Evolutionary conservation across 2,888 invertebrate species (phyloP), one percentile per base, ranked within the genome.

Genomic region (Lysandra coridon): DNA sequence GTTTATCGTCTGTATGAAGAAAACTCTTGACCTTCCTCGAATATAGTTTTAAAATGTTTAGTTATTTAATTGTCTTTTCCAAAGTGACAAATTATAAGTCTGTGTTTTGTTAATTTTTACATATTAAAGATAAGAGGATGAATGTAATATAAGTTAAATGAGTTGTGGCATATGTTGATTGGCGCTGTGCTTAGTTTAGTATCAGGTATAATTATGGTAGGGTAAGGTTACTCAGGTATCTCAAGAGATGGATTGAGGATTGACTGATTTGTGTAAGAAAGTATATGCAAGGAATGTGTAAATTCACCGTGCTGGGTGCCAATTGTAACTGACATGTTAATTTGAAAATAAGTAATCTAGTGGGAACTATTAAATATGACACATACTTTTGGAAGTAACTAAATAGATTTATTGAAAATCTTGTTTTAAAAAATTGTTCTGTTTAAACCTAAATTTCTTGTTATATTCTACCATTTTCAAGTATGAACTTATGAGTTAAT

Each of bases 31-130:
- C 89, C 90, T 90, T 91, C 90, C 93, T 93, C 93, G 93, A 94
- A 94, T 94, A 90, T 93, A 93, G 90, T 89, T 91, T 90, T 89
- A 81, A 89, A 89, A 87, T 82, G 88, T 88, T 91, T 92, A 93
- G 91, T 92, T 92, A 82, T 92, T 90, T 90, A 92, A 87, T 89
- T 90, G 86, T 91, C 88, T 90, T 92, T 94, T 92, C 92, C 92
- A 94, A 93, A 93, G 93, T 92, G 92, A 93, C 91, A 91, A 92
- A 92, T 92, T 87, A 92, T 92, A 92, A 93, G 93, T 93, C 93
- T 93, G 93, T 88, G 89, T 91, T 89, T 91, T 90, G 91, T 89
- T 90, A 88, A 89, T 89, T 89, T 89, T 89, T 87, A 90, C 86
- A 89, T 88, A 86, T 89, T 87, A 86, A 87, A 87, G 87, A 89